Conservation (phyloP, 2,888 invertebrate species). For the Punctoribates punctum region DNA sequence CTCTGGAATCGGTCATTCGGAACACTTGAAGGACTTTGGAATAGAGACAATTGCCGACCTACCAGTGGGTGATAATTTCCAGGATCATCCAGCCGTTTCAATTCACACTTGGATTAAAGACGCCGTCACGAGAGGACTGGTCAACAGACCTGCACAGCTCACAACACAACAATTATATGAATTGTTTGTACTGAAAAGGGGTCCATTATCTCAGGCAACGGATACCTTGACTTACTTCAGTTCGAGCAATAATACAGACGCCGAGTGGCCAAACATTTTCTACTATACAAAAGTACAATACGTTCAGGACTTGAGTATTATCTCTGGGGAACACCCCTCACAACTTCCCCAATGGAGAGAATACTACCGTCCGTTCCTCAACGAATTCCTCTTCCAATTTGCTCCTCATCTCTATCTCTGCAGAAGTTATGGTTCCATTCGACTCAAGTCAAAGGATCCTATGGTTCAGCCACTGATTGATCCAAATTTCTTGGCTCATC, state of each 20-base stretch:
- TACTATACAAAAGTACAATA: conserved; percentile 32
- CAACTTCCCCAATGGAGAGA: background rate
- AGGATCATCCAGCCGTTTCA: conserved; percentile 14
- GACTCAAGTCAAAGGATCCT: conserved; percentile 3
- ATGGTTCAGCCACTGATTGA: conserved; percentile 9
- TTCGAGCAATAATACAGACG: conserved; percentile 12
- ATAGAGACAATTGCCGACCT: background rate
- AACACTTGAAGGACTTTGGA: background rate
- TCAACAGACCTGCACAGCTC: background rate
- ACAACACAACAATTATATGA: background rate
- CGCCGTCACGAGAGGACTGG: background rate
- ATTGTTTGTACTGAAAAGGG: background rate
- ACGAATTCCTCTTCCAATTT: conserved; percentile 4
- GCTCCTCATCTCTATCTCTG: conserved; percentile 2
- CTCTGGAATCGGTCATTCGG: background rate
- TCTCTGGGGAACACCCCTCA: background rate
- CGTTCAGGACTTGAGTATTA: background rate
- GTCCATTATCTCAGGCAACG: conserved; percentile 14
- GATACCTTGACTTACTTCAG: conserved; percentile 16
- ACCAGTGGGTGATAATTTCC: conserved; percentile 12
- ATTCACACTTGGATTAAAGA: conserved; percentile 5
- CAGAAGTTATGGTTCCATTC: conserved; percentile 20
- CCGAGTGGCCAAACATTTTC: conserved; percentile 26
- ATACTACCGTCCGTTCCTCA: conserved; percentile 2
- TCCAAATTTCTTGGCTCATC: conserved; percentile 16